Conservation (phyloP, 2,888 invertebrate genomes). For the Thecophora atra region DNA sequence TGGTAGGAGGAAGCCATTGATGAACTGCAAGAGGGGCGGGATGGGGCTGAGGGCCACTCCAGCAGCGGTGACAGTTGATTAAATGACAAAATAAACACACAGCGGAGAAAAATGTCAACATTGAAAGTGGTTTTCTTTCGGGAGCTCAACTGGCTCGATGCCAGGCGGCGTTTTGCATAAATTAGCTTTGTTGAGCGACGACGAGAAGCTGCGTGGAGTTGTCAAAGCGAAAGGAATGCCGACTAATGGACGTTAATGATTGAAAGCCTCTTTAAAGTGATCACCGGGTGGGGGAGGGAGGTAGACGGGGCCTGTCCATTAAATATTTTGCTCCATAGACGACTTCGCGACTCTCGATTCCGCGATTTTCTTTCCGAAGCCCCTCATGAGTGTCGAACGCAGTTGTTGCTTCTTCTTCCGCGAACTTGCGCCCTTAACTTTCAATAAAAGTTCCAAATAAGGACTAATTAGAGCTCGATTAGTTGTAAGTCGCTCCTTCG, state of each 20-base stretch:
- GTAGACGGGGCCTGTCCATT: no score
- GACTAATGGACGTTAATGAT: constrained; percentile 32
- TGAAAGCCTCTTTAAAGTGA: constrained; percentile 30
- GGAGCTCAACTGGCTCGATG: constrained; percentile 52
- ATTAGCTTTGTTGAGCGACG: constrained; percentile 27
- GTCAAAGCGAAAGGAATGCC: not conserved
- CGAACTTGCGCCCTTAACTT: no score
- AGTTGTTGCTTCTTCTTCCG: no score
- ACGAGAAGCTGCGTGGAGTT: not conserved
- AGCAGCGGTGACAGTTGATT: constrained; percentile 53
- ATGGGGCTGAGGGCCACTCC: not conserved
- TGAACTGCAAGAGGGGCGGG: not conserved
- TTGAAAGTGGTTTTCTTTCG: constrained; percentile 59
- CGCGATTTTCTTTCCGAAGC: no score
- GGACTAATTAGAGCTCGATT: no score
- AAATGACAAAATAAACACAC: constrained; percentile 60
- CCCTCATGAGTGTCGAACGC: no score
- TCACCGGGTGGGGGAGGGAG: no score
- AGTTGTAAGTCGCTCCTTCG: no score
- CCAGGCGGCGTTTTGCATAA: constrained; percentile 44
- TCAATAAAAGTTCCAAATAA: no score
- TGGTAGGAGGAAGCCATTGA: not conserved
- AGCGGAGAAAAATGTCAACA: constrained; percentile 60
- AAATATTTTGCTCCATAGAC: no score
- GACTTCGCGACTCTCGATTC: no score